Conservation (phyloP, 2,797 vertebrate genomes). For the Phrynocephalus forsythii region DNA sequence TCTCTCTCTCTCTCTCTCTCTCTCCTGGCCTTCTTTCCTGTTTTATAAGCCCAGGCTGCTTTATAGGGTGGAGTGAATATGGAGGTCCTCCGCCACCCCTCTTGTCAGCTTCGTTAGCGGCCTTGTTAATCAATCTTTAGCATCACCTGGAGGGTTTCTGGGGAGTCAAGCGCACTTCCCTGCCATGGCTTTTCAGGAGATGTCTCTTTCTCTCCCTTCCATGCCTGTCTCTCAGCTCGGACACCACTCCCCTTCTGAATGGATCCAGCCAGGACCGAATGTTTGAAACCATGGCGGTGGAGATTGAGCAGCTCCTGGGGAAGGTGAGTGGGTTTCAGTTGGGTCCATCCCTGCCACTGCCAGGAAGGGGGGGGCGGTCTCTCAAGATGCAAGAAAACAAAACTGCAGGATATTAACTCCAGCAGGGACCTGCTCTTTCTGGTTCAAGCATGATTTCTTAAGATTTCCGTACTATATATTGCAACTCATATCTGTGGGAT, state of each 20-base stretch:
- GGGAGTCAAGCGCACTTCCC: neutral
- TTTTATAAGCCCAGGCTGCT: too few species aligned
- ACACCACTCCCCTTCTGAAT: conserved; percentile 94
- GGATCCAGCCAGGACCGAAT: conserved; percentile 98
- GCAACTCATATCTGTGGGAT: too few species aligned
- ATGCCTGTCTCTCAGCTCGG: conserved; percentile 82
- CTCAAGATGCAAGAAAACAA: neutral
- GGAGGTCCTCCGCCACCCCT: too few species aligned
- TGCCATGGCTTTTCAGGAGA: neutral
- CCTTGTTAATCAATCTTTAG: too few species aligned
- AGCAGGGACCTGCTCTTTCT: too few species aligned
- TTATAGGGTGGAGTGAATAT: too few species aligned
- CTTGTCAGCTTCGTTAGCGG: neutral
- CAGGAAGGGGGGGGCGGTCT: neutral
- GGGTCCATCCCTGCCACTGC: neutral
- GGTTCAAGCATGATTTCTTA: too few species aligned
- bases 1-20: too few species aligned
- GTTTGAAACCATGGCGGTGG: conserved; percentile 99
- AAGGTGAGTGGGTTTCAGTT: conserved; percentile 80
- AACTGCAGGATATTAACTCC: too few species aligned
- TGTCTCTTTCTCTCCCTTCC: conserved; percentile 41
- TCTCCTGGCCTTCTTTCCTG: too few species aligned
- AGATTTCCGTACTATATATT: too few species aligned
- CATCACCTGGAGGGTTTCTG: neutral
- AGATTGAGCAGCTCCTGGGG: conserved; percentile 95